Conservation (phyloP, 2,113 vertebrate species). For the Ciconia maguari region DNA sequence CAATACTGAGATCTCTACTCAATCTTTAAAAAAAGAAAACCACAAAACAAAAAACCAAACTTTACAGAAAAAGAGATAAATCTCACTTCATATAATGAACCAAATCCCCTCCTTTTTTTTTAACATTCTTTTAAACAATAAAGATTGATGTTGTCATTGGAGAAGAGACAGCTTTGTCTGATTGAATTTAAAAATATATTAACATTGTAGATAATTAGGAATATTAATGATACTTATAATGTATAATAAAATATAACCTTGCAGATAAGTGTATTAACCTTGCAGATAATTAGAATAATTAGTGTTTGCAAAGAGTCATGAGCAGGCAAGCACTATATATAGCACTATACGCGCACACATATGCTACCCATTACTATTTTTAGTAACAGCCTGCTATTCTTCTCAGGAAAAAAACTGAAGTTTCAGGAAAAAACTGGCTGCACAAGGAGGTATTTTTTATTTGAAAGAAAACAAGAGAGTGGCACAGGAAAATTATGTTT, state of each 20-base stretch:
- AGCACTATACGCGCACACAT: not conserved
- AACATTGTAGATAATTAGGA: not conserved
- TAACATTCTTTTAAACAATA: not conserved
- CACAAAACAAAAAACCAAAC: not conserved
- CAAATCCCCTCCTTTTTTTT: not conserved
- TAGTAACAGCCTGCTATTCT: not conserved
- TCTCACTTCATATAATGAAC: not conserved
- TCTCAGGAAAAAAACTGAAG: not conserved
- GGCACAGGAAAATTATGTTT: not conserved
- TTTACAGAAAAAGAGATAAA: not conserved
- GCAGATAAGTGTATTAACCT: slow-evolving; percentile 4
- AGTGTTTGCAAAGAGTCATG: not conserved
- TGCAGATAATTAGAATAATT: not conserved
- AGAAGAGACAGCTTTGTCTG: not conserved
- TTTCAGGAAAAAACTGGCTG: not conserved
- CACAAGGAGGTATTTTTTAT: not conserved
- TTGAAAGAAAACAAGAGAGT: not conserved
- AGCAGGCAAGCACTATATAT: not conserved
- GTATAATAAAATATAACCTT: not conserved
- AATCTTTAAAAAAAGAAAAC: not conserved
- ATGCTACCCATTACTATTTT: not conserved
- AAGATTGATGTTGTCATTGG: not conserved
- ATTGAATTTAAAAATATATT: not conserved
- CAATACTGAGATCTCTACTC: not conserved
- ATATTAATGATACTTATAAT: not conserved